These are phyloP conservation scores for Oscheius sp. DNA, from an alignment of 2,888 invertebrate species.

Conservation along the genomic window DNA sequence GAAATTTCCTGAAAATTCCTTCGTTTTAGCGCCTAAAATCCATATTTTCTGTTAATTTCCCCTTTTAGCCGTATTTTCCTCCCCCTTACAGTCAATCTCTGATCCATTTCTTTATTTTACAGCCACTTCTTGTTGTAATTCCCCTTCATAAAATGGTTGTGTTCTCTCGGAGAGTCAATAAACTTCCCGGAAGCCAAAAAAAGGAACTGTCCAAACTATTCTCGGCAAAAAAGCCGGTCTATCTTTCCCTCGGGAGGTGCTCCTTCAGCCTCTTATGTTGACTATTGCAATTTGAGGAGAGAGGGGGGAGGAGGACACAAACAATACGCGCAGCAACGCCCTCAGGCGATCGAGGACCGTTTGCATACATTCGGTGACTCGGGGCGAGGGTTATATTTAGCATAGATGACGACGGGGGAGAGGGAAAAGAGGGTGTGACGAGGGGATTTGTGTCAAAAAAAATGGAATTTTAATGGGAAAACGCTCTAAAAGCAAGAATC, in stretches of 20 bases:
- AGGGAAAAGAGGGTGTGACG: not conserved
- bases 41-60: too few relatives aligned
- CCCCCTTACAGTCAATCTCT: not conserved
- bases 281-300: slow-evolving; percentile 38
- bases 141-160: too few relatives aligned
- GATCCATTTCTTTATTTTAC: not conserved
- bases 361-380: slow-evolving; percentile 22
- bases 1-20: too few relatives aligned
- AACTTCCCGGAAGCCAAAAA: too few relatives aligned
- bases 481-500: too few relatives aligned
- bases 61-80: not conserved
- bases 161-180: too few relatives aligned
- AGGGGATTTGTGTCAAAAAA: too few relatives aligned
- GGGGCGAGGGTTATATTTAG: slow-evolving; percentile 21
- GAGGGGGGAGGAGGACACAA: slow-evolving; percentile 32
- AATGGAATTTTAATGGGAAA: too few relatives aligned
- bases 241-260: not conserved
- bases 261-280: slow-evolving; percentile 15
- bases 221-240: not conserved
- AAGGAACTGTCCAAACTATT: not conserved
- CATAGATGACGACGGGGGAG: not conserved
- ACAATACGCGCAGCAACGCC: slow-evolving; percentile 25
- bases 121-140: too few relatives aligned
- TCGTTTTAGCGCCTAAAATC: too few relatives aligned
- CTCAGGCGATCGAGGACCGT: not conserved